phyloP scores from a whole-genome alignment of 2,888 invertebrate species.

The Scelioninae gen. 1 region DNA sequence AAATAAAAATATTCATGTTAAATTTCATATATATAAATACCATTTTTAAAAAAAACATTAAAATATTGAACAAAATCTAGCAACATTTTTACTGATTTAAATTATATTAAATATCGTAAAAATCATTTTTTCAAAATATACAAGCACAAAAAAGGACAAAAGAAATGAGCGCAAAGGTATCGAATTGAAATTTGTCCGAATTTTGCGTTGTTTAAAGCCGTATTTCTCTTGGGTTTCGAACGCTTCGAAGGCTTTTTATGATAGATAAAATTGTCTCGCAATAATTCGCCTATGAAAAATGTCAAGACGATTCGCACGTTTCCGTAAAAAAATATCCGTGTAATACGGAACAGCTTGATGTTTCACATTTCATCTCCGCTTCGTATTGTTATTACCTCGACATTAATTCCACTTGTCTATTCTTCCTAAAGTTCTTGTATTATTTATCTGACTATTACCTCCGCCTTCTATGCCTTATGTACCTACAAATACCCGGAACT shows the following conservation, averaged over 20 bases:
- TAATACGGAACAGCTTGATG: no score
- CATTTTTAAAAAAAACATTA: no score
- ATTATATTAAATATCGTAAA: background rate
- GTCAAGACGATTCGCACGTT: conserved; percentile 16
- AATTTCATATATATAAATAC: background rate
- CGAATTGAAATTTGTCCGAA: conserved; percentile 18
- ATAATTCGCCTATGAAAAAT: conserved; percentile 33
- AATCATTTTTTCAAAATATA: background rate
- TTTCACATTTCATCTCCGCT: conserved; percentile 43
- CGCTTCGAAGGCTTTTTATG: conserved; percentile 14
- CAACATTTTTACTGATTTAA: background rate
- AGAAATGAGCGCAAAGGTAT: background rate
- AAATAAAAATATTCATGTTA: background rate
- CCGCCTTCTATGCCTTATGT: conserved; percentile 26
- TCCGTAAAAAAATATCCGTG: no score
- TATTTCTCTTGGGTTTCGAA: conserved; percentile 13
- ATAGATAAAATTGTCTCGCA: conserved; percentile 26
- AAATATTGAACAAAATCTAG: no score
- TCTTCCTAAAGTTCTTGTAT: conserved; percentile 29
- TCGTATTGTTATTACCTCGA: conserved; percentile 46
- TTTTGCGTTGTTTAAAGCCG: conserved; percentile 10
- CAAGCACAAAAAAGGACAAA: background rate
- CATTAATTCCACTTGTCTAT: conserved; percentile 33
- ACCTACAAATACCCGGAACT: conserved; percentile 3
- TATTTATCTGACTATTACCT: conserved; percentile 16